Percentiles rank a stretch among this genome's conserved stretches.
These are phyloP conservation scores for Amphimallon solstitiale DNA, from an alignment of 2,888 invertebrate genomes.

Conservation along the genomic window DNA sequence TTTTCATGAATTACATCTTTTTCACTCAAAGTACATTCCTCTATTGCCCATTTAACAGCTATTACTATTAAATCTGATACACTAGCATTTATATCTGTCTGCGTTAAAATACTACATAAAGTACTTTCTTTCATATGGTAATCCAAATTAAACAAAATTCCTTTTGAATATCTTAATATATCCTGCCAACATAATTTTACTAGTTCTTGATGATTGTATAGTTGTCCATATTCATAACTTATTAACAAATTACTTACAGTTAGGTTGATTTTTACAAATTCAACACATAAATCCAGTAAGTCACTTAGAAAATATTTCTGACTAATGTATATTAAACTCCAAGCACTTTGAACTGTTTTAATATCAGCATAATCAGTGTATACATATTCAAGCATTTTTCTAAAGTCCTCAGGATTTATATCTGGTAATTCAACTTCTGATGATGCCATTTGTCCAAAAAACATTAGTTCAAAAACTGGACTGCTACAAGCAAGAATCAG, in stretches of 20 bases:
- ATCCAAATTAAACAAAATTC: slow-evolving; percentile 64
- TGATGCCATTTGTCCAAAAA: slow-evolving; percentile 70
- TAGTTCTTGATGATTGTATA: slow-evolving; percentile 68
- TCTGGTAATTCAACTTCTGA: slow-evolving; percentile 67
- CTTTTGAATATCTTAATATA: slow-evolving; percentile 68
- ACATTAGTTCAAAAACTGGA: slow-evolving; percentile 76
- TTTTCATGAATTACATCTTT: slow-evolving; percentile 62
- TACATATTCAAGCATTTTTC: slow-evolving; percentile 70
- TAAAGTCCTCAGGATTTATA: slow-evolving; percentile 70
- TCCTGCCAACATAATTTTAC: slow-evolving; percentile 66
- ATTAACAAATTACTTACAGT: slow-evolving; percentile 69
- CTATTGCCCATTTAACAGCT: slow-evolving; percentile 67
- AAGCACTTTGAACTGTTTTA: slow-evolving; percentile 68
- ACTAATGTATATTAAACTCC: slow-evolving; percentile 72
- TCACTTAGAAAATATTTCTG: slow-evolving; percentile 72
- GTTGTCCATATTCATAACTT: slow-evolving; percentile 71
- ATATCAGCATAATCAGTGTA: slow-evolving; percentile 71
- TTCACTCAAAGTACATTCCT: slow-evolving; percentile 65
- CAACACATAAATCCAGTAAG: slow-evolving; percentile 65
- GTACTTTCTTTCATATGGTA: slow-evolving; percentile 66
- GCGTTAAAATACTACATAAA: slow-evolving; percentile 65
- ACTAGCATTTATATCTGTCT: slow-evolving; percentile 65
- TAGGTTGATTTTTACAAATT: slow-evolving; percentile 67
- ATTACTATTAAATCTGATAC: slow-evolving; percentile 67
- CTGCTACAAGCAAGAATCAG: slow-evolving; percentile 72